Base-by-base conservation (phyloP, 2,888 invertebrate genomes). In the Rotaria magnacalcarata region DNA sequence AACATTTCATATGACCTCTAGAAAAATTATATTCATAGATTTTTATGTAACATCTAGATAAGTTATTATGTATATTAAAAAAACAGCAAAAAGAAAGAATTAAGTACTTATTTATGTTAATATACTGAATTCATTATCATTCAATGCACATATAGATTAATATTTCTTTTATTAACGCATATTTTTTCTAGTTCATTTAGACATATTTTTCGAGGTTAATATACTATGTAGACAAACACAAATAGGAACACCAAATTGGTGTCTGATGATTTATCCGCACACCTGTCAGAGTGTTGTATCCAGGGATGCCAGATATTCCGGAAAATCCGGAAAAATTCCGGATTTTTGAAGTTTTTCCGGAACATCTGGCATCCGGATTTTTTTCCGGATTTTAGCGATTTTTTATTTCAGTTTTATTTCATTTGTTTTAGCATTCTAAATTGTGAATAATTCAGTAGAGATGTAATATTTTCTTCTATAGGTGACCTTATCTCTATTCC, bases 1-100 rank as follows among this genome's bases (percentile, higher is more conserved):
- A 47, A 80, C 80, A 80, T 80, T 80, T 80, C 80, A 80, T 80
- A n/a, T 80, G 80, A 24, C 80, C 80, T 80, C 80, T 80, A 80
- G 14, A 80, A n/a, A 47, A 50, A 11, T 0, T 50, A 50, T n/a
- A 80, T 19, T 34, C 24, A 67, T 21, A 4, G 60, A 54, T 54
- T 54, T 54, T 60, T 27, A 60, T 27, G 60, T 60, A 27, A 60
- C 27, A 60, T 27, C 11, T 2, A 14, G 4, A 3, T 27, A 27
- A 50, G 50, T 50, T 14, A 50, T 50, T 11, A 67, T 67, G 34
- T 34, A 67, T 67, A 67, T 67, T 67, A 34, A 67, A 34, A 16
- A 11, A 34, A 67, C n/a, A 34, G 34, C 34, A 34, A 34, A 16
- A 67, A 60, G 27, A 60, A 67, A 34, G 34, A 54, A 54, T 14